phyloP scores from a whole-genome alignment of 2,113 vertebrate genomes.

The Sylvia atricapilla region DNA sequence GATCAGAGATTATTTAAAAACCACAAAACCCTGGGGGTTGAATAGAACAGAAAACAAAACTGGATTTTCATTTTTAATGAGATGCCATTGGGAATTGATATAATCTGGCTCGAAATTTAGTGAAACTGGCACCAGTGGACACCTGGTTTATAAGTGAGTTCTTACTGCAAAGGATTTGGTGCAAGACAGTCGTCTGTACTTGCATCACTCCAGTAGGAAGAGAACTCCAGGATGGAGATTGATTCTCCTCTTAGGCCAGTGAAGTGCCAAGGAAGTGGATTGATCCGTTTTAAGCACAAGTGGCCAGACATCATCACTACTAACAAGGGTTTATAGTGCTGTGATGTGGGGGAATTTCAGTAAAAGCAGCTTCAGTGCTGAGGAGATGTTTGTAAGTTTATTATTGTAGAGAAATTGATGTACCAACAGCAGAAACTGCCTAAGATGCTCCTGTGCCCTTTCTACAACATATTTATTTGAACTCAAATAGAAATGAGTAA shows the following conservation, averaged over 20 bases:
- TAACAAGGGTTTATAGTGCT: neutral
- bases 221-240: neutral
- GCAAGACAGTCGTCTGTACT: neutral
- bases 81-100: neutral
- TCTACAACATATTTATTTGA: neutral
- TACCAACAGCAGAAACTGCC: neutral
- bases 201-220: neutral
- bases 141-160: neutral
- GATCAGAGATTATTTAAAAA: neutral
- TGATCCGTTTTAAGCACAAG: neutral
- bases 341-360: neutral
- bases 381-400: neutral
- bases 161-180: neutral
- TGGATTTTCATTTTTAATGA: neutral
- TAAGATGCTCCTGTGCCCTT: neutral
- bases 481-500: neutral
- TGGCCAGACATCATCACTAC: neutral
- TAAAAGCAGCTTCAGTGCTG: neutral
- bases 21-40: neutral
- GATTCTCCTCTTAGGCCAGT: neutral
- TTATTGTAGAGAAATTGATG: neutral
- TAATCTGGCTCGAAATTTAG: rapidly evolving
- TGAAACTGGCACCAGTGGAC: neutral
- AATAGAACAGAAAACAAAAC: neutral
- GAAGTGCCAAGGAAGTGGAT: neutral